Base-by-base conservation (phyloP, 2,888 invertebrate species). In the Oasisia sp. region DNA sequence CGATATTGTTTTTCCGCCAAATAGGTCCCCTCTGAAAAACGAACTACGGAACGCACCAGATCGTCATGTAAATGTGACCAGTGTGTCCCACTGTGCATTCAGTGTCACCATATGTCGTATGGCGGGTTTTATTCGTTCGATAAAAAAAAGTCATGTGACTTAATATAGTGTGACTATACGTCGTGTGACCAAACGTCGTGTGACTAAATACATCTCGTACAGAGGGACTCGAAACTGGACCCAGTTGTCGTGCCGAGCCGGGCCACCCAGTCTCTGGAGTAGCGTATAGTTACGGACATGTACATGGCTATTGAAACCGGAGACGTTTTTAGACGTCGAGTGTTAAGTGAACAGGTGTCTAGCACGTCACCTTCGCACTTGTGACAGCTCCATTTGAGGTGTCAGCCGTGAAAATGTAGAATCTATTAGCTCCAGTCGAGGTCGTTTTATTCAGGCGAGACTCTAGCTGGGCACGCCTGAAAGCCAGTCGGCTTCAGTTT, bases 291-390 rank as follows among this genome's bases (percentile, higher is more conserved):
- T 74, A 74, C 74, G 74, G 74, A 19, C 74, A 74, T 74, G 74
- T 74, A 74, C 74, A 74, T 14, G 19, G 19, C 74, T 74, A 19
- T 19, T 27, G 74, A 74, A 74, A 74, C 74, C 74, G n/a, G 74
- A 74, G 27, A 74, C 74, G 74, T 74, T 74, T 74, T 74, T 74
- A 74, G 74, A 74, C 74, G 74, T 74, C 74, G 74, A 74, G 74
- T 74, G 74, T 74, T 74, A 74, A 74, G 74, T 74, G 74, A 74
- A 74, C 74, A 74, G 74, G 74, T 74, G 74, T 74, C 27, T 74
- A 74, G 74, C 74, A 74, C 27, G 74, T 74, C 74, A 74, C 27
- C 74, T 74, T 74, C 74, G n/a, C 27, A 7, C 74, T 74, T 74
- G 19, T 74, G 74, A 74, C 74, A 74, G 74, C 74, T 74, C 74